phyloP scores from a whole-genome alignment of 2,888 invertebrate species.

The Drosophila rellima region DNA sequence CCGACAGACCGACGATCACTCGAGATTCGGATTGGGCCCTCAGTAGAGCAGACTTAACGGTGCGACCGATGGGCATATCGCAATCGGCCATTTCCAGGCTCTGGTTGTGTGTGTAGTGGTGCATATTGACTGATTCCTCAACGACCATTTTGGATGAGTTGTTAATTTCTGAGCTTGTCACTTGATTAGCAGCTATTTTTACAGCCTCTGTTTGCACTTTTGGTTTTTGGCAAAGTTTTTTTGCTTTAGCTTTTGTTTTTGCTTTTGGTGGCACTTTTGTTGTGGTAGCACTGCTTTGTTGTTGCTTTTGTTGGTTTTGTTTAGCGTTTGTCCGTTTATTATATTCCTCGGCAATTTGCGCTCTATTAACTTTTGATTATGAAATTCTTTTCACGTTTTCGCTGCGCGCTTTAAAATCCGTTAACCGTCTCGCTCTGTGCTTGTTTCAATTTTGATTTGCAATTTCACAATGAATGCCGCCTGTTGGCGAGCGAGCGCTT shows the following conservation, averaged over 20 bases:
- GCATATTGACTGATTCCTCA: conserved; percentile 75
- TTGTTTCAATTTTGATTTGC: conserved; percentile 85
- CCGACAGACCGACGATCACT: conserved; percentile 85
- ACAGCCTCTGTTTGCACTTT: conserved; percentile 62
- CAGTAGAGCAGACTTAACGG: conserved; percentile 82
- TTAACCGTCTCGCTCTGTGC: conserved; percentile 61
- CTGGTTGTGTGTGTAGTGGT: conserved; percentile 55
- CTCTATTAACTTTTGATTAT: conserved; percentile 79
- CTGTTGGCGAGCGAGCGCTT: conserved; percentile 61
- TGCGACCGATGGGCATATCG: conserved; percentile 82
- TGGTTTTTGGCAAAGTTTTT: conserved; percentile 37
- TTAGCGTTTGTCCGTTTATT: conserved; percentile 23
- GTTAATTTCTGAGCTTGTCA: conserved; percentile 45
- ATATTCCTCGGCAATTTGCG: conserved; percentile 46
- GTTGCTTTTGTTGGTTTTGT: conserved; percentile 26
- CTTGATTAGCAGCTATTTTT: conserved; percentile 55
- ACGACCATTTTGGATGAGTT: conserved; percentile 79
- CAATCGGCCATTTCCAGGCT: conserved; percentile 69
- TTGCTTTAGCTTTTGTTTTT: conserved; percentile 6
- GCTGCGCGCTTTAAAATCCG: conserved; percentile 56
- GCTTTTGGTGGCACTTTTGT: conserved; percentile 33
- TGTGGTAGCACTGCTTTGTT: conserved; percentile 56
- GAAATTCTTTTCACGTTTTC: conserved; percentile 81
- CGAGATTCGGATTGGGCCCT: conserved; percentile 85
- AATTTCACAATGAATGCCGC: conserved; percentile 85